Percentiles rank a stretch among this genome's conserved stretches.
Evolutionary conservation across 64 coral and sea anemone species (phyloP).

Genomic region (Actinia tenebrosa): DNA sequence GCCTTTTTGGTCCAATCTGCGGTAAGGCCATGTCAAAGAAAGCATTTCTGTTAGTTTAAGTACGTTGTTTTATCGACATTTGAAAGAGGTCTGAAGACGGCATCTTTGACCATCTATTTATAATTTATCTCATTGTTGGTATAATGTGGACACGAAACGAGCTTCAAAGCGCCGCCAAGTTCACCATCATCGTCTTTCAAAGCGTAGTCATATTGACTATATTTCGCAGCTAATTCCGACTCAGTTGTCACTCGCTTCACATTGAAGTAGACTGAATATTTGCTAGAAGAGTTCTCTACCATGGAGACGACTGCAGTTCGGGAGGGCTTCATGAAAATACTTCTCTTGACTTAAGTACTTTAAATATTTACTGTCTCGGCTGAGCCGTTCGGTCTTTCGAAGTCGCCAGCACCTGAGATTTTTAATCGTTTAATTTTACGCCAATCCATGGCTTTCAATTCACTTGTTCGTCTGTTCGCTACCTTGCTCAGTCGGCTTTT

Average conservation of each 20-base stretch:
- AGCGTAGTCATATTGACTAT: conserved; percentile 2
- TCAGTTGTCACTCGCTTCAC: neutral
- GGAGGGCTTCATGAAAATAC: neutral
- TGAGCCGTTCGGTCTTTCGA: neutral
- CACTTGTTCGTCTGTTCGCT: neutral
- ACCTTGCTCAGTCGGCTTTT: neutral
- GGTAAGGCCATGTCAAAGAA: neutral
- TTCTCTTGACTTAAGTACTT: neutral
- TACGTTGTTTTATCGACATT: neutral
- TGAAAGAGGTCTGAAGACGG: neutral
- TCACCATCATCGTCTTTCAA: neutral
- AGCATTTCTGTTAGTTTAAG: neutral
- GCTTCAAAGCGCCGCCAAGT: neutral
- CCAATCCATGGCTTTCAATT: neutral
- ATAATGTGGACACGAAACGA: neutral
- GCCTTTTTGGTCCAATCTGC: neutral
- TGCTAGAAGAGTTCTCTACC: neutral
- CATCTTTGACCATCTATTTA: conserved; percentile 1
- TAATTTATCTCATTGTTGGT: conserved; percentile 9
- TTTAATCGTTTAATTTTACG: neutral
- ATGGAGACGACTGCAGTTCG: neutral
- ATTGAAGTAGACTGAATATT: conserved; percentile 3
- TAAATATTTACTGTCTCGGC: neutral
- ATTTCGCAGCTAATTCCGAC: neutral
- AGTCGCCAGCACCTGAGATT: neutral